Evolutionary conservation across 2,797 vertebrate genomes (phyloP).

Genomic region (Gobionotothen gibberifrons): DNA sequence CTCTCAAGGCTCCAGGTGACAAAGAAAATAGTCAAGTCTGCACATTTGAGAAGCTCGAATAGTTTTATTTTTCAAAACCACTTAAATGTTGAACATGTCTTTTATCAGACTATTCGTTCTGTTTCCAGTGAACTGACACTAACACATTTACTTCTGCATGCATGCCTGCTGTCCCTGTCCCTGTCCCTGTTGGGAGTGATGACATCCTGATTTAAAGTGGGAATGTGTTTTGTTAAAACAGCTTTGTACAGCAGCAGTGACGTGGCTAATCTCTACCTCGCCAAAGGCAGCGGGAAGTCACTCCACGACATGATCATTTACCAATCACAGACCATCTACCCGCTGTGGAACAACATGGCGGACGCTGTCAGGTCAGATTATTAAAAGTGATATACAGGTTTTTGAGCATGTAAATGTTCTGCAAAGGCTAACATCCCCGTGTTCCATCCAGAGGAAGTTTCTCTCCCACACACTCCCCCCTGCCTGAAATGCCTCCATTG

Average conservation of each 20-base stretch:
- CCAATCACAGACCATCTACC: constrained; percentile 83
- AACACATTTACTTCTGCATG: not conserved
- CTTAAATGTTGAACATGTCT: not conserved
- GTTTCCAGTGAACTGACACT: not conserved
- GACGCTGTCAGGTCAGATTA: constrained; percentile 80
- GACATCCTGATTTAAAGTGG: not conserved
- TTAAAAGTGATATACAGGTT: too few species aligned
- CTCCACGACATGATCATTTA: constrained; percentile 81
- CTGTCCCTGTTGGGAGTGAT: not conserved
- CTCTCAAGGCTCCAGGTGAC: not conserved
- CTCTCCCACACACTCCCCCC: too few species aligned
- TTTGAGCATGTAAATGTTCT: too few species aligned
- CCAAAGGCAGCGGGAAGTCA: constrained; percentile 80
- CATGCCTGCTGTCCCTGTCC: not conserved
- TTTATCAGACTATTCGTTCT: not conserved
- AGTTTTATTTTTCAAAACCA: not conserved
- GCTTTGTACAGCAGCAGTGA: constrained; percentile 82
- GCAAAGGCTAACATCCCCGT: too few species aligned
- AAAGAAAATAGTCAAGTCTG: not conserved
- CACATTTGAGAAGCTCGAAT: not conserved
- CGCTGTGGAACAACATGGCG: constrained; percentile 82
- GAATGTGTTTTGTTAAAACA: constrained; percentile 21
- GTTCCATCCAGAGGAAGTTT: too few species aligned
- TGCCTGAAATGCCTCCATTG: too few species aligned
- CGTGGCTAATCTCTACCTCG: constrained; percentile 81